Conservation (phyloP, 2,888 invertebrate genomes). For the Serrognathus titanus region DNA sequence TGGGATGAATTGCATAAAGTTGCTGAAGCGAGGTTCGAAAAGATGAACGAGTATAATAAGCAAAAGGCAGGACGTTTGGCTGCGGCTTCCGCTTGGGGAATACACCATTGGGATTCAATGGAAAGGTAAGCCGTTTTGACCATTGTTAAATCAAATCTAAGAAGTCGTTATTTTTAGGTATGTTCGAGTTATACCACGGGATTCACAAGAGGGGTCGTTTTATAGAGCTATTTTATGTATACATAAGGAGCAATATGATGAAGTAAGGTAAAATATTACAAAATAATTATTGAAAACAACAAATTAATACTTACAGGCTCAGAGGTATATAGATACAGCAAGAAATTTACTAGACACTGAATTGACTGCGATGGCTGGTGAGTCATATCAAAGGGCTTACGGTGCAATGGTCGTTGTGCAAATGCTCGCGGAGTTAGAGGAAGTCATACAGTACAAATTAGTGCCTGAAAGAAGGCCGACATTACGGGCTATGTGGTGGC, state of each 20-base stretch:
- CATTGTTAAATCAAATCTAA: neutral
- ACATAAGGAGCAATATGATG: slow-evolving; percentile 68
- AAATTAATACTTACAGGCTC: slow-evolving; percentile 51
- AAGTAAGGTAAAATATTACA: slow-evolving; percentile 20
- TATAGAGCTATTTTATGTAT: slow-evolving; percentile 91
- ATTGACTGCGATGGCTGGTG: slow-evolving; percentile 93
- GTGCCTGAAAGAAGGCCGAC: slow-evolving; percentile 76
- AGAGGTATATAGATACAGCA: slow-evolving; percentile 84
- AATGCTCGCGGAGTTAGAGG: slow-evolving; percentile 94
- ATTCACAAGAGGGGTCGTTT: slow-evolving; percentile 94
- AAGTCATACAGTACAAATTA: slow-evolving; percentile 94
- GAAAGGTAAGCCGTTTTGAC: slow-evolving; percentile 56
- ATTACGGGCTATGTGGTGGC: slow-evolving; percentile 83
- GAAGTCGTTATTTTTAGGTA: slow-evolving; percentile 43
- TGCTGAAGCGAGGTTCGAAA: slow-evolving; percentile 73
- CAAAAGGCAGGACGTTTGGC: slow-evolving; percentile 84
- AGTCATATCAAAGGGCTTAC: slow-evolving; percentile 93
- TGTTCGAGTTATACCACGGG: slow-evolving; percentile 83
- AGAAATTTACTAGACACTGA: slow-evolving; percentile 94
- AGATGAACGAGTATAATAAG: slow-evolving; percentile 55
- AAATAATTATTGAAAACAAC: slow-evolving; percentile 3
- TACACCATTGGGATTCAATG: slow-evolving; percentile 93
- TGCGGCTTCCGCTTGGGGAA: slow-evolving; percentile 93
- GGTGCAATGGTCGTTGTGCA: slow-evolving; percentile 96
- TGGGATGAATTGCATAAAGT: slow-evolving; percentile 86